Evolutionary conservation across 2,888 invertebrate species (phyloP).

Genomic region (Phoenoteleia sp.): DNA sequence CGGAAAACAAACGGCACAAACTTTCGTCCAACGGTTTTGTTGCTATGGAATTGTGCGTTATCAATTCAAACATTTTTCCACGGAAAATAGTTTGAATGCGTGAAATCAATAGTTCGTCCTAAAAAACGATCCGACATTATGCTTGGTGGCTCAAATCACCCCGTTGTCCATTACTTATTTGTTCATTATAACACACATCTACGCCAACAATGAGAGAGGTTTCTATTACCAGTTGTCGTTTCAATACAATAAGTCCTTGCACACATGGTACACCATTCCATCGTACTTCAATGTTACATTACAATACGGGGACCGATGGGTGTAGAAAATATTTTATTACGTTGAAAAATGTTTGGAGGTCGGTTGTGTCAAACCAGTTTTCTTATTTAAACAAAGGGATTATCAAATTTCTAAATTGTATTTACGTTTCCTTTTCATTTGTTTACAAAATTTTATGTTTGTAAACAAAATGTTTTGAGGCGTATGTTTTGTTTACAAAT

Average conservation of each 20-base stretch:
- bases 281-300: conserved; percentile 52
- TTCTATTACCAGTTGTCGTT: conserved; percentile 69
- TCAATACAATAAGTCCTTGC: conserved; percentile 62
- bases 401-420: too few species aligned
- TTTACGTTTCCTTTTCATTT: too few species aligned
- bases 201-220: conserved; percentile 63
- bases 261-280: conserved; percentile 62
- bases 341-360: too few species aligned
- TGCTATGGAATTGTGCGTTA: not conserved
- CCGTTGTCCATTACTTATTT: conserved; percentile 65
- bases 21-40: too few species aligned
- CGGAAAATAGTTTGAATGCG: not conserved
- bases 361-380: too few species aligned
- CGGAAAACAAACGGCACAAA: too few species aligned
- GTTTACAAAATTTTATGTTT: too few species aligned
- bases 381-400: too few species aligned
- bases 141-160: conserved; percentile 49
- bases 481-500: too few species aligned
- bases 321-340: conserved; percentile 14
- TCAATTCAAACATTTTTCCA: conserved; percentile 27
- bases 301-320: conserved; percentile 6
- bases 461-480: too few species aligned
- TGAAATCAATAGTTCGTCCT: conserved; percentile 45
- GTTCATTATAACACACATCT: conserved; percentile 57
- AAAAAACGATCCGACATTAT: conserved; percentile 43